Conservation (phyloP, 2,888 invertebrate genomes). For the Zygogramma bicolorata region DNA sequence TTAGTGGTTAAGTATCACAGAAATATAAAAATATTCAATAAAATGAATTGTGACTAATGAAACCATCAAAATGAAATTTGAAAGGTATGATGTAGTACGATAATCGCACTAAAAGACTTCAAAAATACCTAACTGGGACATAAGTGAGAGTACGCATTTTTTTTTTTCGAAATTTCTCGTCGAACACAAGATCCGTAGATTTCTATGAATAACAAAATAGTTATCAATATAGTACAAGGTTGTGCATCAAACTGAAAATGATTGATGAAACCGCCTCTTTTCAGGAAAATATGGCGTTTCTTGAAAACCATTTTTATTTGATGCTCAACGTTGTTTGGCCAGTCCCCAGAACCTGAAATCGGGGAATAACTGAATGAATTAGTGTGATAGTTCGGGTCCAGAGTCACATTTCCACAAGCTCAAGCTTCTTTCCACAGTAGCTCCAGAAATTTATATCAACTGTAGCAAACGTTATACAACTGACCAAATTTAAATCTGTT, state of each 20-base stretch:
- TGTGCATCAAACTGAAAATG: conserved; percentile 18
- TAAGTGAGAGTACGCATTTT: background rate
- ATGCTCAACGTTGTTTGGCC: background rate
- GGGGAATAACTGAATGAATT: background rate
- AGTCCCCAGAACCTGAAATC: background rate
- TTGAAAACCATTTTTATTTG: background rate
- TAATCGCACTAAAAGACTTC: conserved; percentile 8
- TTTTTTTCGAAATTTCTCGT: conserved; percentile 19
- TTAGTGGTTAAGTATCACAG: conserved; percentile 60
- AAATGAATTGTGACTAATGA: conserved; percentile 54
- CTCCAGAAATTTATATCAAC: too few species aligned
- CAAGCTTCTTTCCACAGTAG: too few species aligned
- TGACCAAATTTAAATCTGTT: too few species aligned
- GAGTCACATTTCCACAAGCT: background rate
- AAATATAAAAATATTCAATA: conserved; percentile 54
- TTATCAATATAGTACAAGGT: conserved; percentile 25
- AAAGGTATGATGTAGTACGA: background rate
- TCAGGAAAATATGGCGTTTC: background rate
- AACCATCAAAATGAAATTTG: conserved; percentile 37
- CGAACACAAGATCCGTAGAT: conserved; percentile 25
- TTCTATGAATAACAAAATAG: conserved; percentile 25
- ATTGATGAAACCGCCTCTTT: background rate
- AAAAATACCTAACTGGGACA: background rate
- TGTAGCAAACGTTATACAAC: too few species aligned
- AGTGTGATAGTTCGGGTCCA: background rate